phyloP scores from a whole-genome alignment of 2,797 vertebrate genomes.

The Anguilla pacifica region DNA sequence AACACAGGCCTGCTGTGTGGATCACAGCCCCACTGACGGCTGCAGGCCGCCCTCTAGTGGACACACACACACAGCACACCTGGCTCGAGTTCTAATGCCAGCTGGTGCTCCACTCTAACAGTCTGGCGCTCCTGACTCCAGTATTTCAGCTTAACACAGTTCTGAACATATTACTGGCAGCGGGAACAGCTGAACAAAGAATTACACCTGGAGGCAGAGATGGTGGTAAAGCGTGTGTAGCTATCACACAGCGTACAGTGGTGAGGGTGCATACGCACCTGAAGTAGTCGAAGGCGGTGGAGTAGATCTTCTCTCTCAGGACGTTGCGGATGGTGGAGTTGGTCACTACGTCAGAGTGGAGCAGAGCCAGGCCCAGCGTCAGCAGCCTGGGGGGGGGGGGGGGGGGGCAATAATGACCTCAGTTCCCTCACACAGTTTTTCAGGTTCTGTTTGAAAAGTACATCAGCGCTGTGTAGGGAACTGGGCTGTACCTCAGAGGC shows the following conservation, averaged over 20 bases:
- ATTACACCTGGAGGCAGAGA: too few species aligned
- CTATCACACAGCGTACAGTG: too few species aligned
- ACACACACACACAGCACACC: not conserved
- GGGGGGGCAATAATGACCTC: not conserved
- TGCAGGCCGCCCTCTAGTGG: conserved; percentile 24
- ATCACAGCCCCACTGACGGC: not conserved
- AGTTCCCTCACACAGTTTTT: not conserved
- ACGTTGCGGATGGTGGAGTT: conserved; percentile 92
- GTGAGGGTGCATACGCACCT: conserved; percentile 68
- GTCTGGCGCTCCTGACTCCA: too few species aligned
- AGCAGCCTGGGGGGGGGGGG: conserved; percentile 74
- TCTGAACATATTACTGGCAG: too few species aligned
- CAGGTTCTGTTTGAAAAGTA: too few species aligned
- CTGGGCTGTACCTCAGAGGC: not conserved
- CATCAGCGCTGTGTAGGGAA: not conserved
- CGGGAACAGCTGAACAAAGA: too few species aligned
- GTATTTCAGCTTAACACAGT: too few species aligned
- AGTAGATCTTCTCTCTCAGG: conserved; percentile 96
- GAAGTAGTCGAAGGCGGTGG: conserved; percentile 96
- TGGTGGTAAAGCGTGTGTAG: too few species aligned
- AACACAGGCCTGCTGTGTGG: not conserved
- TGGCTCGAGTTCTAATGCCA: too few species aligned
- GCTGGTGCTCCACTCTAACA: too few species aligned
- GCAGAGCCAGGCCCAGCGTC: conserved; percentile 87
- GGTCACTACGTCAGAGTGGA: conserved; percentile 94